Conservation (phyloP, 2,888 invertebrate species). For the Mesorhabditis sp. region DNA sequence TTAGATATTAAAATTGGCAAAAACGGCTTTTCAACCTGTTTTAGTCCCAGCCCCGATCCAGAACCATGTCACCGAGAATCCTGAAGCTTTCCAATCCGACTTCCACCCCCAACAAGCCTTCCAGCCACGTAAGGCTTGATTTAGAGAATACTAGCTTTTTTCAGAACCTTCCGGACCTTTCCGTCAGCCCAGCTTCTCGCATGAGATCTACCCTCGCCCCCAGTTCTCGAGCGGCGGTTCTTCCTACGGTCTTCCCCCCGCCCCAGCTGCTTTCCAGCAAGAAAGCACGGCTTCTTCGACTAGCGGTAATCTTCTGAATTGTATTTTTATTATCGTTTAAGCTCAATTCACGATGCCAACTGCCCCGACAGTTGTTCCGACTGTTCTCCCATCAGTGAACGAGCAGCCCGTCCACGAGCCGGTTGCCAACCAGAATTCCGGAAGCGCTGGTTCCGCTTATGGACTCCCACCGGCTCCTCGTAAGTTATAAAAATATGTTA, state of each 20-base stretch:
- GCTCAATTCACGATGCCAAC: no score
- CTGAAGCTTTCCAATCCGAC: no score
- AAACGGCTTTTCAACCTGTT: no score
- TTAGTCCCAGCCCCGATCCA: no score
- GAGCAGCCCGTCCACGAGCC: not conserved
- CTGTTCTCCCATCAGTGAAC: slow-evolving; percentile 2
- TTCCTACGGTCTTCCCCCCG: slow-evolving; percentile 1
- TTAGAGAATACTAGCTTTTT: slow-evolving; percentile 1
- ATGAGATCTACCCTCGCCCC: not conserved
- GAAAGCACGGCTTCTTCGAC: not conserved
- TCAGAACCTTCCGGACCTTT: not conserved
- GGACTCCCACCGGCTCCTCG: slow-evolving; percentile 3
- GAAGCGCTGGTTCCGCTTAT: slow-evolving; percentile 1
- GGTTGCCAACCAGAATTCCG: not conserved
- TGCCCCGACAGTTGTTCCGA: no score
- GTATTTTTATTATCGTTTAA: no score
- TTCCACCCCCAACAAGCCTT: no score
- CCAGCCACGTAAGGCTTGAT: not conserved
- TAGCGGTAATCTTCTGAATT: no score
- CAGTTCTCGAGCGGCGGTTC: not conserved
- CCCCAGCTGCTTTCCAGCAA: not conserved
- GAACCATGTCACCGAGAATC: no score
- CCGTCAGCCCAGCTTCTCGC: not conserved
- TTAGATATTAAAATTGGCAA: no score
- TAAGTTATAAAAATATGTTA: not conserved